Evolutionary conservation across 2,888 invertebrate species (phyloP), one percentile per base, ranked within the genome.

Genomic region (Pseudococcus jackbeardsleyi): DNA sequence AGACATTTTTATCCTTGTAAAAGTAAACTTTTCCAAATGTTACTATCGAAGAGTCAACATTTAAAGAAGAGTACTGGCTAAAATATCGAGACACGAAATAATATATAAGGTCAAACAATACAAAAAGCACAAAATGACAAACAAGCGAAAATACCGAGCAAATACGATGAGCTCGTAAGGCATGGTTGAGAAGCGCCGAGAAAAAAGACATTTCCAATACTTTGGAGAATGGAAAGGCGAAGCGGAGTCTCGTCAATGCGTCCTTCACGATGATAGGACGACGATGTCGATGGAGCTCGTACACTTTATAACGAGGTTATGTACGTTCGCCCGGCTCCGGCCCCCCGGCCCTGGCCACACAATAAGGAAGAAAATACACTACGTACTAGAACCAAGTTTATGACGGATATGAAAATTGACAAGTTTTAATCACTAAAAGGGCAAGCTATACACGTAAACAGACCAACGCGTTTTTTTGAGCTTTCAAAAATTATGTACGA

Each of bases 351-450:
- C 26, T 50, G n/a, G n/a, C n/a, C n/a, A 59, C 15, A n/a, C 59
- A 64, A 64, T 64, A 64, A 64, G 64, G 64, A 64, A 64, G 64
- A 64, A 59, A 64, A 59, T 19, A 15, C 8, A 59, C 42, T 5
- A 59, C 42, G 42, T 59, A 59, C 59, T 22, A n/a, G 22, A 64
- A 64, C 22, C 64, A 22, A 17, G 77, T 19, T 46, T 82, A 46
- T 46, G 79, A 82, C 79, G 79, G 46, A 82, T 82, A 46, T 46
- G 42, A 82, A 82, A 82, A 82, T 82, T 82, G 79, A 82, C 79
- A 82, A 82, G 39, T 82, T 72, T 72, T 72, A 72, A 72, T 82
- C 79, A 17, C 46, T 46, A 72, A 72, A 72, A 72, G 72, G 72
- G 33, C 72, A 72, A 72, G 72, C 33, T 72, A 42, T 42, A 22